Base-by-base conservation (phyloP, 2,797 vertebrate genomes). In the Nannoperca australis region DNA sequence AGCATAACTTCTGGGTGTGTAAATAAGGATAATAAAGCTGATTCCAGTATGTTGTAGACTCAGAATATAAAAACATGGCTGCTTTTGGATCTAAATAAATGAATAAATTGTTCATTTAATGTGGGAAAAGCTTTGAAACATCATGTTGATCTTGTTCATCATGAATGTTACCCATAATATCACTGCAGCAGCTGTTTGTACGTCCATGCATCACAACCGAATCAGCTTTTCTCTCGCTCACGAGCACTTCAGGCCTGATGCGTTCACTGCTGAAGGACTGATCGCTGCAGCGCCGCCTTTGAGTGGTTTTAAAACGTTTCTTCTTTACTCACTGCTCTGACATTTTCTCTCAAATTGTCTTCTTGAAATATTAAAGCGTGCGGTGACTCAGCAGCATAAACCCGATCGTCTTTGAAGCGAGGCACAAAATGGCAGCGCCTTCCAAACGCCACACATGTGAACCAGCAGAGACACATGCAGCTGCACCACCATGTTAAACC, bases 351-450 rank as follows among this genome's bases (percentile, higher is more conserved):
- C 64, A 69, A 88, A 88, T 90, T 83, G 76, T 73, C 82, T 51
- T 75, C 55, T 90, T n/a, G 55, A 91, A 93, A 91, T 87, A 90
- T 93, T 90, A 83, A 93, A 88, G 76, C 65, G 67, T 69, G 65
- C 51, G 59, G 78, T 91, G 89, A 93, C 83, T 93, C 91, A 93
- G 83, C 78, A 56, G 74, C 66, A 45, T 77, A 78, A 83, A 80
- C 81, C 47, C 47, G 5, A 55, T 75, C 73, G 40, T 81, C 73
- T 74, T 83, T 47, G 65, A 63, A 70, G 36, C 49, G 12, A 1
- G 7, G 47, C 22, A 67, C 3, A 4, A 71, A 83, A 78, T 56
- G 22, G 30, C 34, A 60, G 30, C 62, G 1, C 38, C 60, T 40
- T 73, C 53, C 36, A 81, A 84, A 87, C 64, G 72, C 27, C 71